Evolutionary conservation across 1,140 invertebrate species (phyloP), one percentile per base, ranked within the genome.

Genomic region (Carcinoscorpius rotundicauda): DNA sequence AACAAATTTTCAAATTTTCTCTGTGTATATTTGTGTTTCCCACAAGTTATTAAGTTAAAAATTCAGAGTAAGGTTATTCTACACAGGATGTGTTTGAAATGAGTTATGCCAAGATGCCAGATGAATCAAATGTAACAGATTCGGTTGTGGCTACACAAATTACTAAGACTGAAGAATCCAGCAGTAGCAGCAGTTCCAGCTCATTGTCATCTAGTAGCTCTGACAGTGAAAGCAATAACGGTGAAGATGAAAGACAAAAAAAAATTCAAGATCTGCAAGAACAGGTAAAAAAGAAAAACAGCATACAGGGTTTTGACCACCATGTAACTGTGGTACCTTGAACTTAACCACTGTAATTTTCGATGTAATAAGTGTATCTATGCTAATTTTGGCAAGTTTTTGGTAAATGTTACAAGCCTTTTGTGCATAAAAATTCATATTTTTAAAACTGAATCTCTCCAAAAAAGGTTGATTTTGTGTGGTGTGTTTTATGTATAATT

Each of bases 101-200:
- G 86, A 88, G 88, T 83, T 91, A 77, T 76, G 92, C 93, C 5
- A 94, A 94, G 79, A 93, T 97, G 77, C 93, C 94, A 59, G 93
- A 97, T 56, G 70, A 69, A 55, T 52, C n/a, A 9, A 49, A 49
- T 11, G 53, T n/a, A 10, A 51, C 11, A 49, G 11, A 48, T n/a
- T 9, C 51, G 3, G 55, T 50, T 5, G 49, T 58, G 48, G 58
- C 53, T 10, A 52, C 51, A 9, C n/a, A 51, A 10, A 66, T 63
- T 64, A 52, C 50, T 56, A 66, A 64, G 60, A 52, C 29, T 49
- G 69, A 52, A 58, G 65, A 55, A 29, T 52, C 62, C 6, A 63
- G 65, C 60, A 52, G 52, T 58, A 64, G 64, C 55, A 52, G 60
- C 29, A 58, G 60, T 51, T 62, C 60, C 4, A 64, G 67, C 3